Conservation (phyloP, 2,888 invertebrate species). For the Opisthograptis luteolata region DNA sequence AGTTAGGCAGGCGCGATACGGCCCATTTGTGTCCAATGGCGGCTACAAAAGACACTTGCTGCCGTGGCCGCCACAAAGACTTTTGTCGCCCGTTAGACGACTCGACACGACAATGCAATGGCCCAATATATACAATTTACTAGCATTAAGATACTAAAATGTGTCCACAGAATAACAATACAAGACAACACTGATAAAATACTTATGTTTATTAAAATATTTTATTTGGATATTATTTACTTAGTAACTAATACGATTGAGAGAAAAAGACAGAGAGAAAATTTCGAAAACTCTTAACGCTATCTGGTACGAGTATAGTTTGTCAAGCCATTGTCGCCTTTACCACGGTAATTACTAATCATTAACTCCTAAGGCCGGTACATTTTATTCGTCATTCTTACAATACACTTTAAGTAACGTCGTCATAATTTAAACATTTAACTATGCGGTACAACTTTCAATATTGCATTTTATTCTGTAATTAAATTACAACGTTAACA, state of each 20-base stretch:
- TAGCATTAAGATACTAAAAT: slow-evolving; percentile 10
- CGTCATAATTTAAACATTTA: slow-evolving; percentile 68
- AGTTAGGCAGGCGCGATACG: not conserved
- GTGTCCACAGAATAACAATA: slow-evolving; percentile 41
- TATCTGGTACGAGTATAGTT: slow-evolving; percentile 69
- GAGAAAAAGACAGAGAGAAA: slow-evolving; percentile 80
- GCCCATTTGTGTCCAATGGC: not conserved
- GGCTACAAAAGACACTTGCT: not conserved
- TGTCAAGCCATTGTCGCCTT: slow-evolving; percentile 66
- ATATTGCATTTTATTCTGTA: slow-evolving; percentile 68
- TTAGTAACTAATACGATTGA: slow-evolving; percentile 76
- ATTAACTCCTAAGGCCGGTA: slow-evolving; percentile 80
- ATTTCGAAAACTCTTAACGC: slow-evolving; percentile 73
- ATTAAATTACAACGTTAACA: slow-evolving; percentile 61
- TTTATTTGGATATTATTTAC: slow-evolving; percentile 48
- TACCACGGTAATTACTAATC: slow-evolving; percentile 61
- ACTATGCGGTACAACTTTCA: slow-evolving; percentile 59
- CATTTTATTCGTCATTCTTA: slow-evolving; percentile 70
- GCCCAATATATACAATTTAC: not conserved
- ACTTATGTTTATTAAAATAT: slow-evolving; percentile 61
- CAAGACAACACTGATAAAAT: slow-evolving; percentile 61
- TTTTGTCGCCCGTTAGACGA: not conserved
- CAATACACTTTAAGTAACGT: slow-evolving; percentile 77
- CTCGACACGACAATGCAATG: not conserved
- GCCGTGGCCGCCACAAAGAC: not conserved